Conservation (phyloP, 2,888 invertebrate genomes). For the Hedya salicella region DNA sequence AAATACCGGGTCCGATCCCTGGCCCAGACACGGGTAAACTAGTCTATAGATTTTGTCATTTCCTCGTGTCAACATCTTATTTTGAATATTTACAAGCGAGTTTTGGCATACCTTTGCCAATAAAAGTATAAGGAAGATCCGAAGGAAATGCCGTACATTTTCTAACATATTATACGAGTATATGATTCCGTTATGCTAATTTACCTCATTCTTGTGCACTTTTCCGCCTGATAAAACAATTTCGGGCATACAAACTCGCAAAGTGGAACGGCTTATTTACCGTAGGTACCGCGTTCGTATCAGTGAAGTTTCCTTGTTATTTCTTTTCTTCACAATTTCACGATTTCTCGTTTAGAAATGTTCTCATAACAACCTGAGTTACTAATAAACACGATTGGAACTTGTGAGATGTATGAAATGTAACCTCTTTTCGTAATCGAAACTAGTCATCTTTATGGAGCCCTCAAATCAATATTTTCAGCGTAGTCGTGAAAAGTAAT, state of each 20-base stretch:
- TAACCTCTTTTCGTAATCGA: neutral
- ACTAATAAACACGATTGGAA: neutral
- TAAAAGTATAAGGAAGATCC: too few species aligned
- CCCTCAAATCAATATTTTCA: too few species aligned
- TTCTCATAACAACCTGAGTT: neutral
- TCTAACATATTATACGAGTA: neutral
- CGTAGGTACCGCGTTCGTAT: conserved; percentile 6
- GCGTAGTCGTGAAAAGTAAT: too few species aligned
- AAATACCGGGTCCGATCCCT: too few species aligned
- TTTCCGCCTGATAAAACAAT: conserved; percentile 25
- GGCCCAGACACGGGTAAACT: too few species aligned
- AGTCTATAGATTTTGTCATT: too few species aligned
- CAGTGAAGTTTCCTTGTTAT: conserved; percentile 32
- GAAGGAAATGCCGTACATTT: neutral
- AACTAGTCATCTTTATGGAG: neutral
- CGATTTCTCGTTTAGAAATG: neutral
- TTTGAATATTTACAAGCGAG: too few species aligned
- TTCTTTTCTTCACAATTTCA: conserved; percentile 19
- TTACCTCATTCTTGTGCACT: neutral
- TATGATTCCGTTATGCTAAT: conserved; percentile 7
- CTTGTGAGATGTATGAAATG: neutral
- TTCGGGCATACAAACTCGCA: conserved; percentile 3
- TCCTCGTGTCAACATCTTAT: too few species aligned
- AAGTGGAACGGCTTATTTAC: conserved; percentile 16
- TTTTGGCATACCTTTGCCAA: too few species aligned